Evolutionary conservation across 2,113 vertebrate genomes (phyloP).

Genomic region (Procavia capensis): DNA sequence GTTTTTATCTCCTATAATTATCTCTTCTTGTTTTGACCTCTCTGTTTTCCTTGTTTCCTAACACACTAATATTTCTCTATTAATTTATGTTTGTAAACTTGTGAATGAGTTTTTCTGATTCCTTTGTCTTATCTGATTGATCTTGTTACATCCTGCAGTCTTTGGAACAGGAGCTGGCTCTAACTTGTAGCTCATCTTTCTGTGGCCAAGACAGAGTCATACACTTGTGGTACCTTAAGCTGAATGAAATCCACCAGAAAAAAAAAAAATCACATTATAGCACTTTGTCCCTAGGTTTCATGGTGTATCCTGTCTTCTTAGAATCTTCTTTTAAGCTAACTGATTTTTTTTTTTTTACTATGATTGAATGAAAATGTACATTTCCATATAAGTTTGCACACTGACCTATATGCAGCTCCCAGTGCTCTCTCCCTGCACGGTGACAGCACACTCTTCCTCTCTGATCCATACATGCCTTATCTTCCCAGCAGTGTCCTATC

Average conservation of each 20-base stretch:
- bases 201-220: neutral
- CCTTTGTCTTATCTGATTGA: slow-evolving; percentile 4
- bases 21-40: neutral
- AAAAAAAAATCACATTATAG: neutral
- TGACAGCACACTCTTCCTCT: no score
- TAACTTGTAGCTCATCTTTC: slow-evolving; percentile 36
- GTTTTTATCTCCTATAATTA: neutral
- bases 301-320: neutral
- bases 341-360: no score
- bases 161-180: slow-evolving; percentile 23
- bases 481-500: no score
- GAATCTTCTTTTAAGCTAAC: slow-evolving; percentile 17
- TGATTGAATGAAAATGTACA: no score
- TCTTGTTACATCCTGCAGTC: slow-evolving; percentile 10
- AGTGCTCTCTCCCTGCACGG: no score
- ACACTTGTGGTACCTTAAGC: neutral
- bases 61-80: neutral
- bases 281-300: neutral
- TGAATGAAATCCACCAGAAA: slow-evolving; percentile 14
- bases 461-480: no score
- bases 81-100: slow-evolving; percentile 38
- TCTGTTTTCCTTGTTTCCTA: neutral
- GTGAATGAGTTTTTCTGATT: slow-evolving; percentile 36
- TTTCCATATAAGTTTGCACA: no score
- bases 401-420: no score